Conservation (phyloP, 2,888 invertebrate genomes). For the Drosophila neonasuta region DNA sequence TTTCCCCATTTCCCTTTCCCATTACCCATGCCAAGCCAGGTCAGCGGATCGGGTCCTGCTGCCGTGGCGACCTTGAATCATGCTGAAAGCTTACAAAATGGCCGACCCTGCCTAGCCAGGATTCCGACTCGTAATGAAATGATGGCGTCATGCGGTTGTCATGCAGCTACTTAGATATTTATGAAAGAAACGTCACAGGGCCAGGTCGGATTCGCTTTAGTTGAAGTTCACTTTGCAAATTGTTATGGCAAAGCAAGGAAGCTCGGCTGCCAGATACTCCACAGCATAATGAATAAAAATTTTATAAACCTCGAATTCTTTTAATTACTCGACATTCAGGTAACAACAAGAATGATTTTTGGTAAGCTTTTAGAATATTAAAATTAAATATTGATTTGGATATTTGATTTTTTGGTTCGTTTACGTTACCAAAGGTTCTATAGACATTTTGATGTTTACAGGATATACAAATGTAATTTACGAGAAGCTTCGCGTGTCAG, state of each 20-base stretch:
- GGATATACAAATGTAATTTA: slow-evolving; percentile 25
- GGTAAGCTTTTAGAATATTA: background rate
- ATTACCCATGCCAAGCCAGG: background rate
- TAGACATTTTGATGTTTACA: background rate
- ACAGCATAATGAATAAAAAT: background rate
- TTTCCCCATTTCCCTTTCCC: background rate
- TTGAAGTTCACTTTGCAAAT: slow-evolving; percentile 35
- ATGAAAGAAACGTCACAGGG: slow-evolving; percentile 52
- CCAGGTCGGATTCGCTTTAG: slow-evolving; percentile 27
- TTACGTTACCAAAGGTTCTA: background rate
- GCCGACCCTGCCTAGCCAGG: slow-evolving; percentile 6
- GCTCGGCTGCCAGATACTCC: background rate
- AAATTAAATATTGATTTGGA: background rate
- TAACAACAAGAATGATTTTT: background rate
- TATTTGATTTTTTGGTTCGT: background rate
- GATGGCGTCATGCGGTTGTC: slow-evolving; percentile 60
- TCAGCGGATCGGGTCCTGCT: slow-evolving; percentile 16
- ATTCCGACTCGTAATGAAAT: slow-evolving; percentile 10
- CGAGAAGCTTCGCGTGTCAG: slow-evolving; percentile 44
- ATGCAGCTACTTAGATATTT: slow-evolving; percentile 67
- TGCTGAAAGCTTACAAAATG: slow-evolving; percentile 27
- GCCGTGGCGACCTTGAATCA: slow-evolving; percentile 25
- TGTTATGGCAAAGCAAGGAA: slow-evolving; percentile 3
- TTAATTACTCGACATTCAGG: background rate
- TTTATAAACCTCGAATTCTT: too few species aligned